Evolutionary conservation across 1,140 invertebrate species (phyloP).

Genomic region (Scaptomyza hsui): DNA sequence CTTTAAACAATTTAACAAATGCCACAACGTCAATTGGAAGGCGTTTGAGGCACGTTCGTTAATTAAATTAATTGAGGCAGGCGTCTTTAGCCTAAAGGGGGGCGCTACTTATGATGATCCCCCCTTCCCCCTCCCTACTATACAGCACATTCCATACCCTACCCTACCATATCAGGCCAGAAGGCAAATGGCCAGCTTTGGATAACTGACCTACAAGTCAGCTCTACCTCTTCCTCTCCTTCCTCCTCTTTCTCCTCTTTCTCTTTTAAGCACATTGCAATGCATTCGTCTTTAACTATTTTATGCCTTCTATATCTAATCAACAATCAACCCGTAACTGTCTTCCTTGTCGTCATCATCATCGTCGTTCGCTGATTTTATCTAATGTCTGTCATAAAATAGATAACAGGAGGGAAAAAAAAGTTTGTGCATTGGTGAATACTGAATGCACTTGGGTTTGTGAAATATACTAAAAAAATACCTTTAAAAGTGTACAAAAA

Average conservation of each 20-base stretch:
- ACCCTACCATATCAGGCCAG: not conserved
- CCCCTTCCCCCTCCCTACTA: not conserved
- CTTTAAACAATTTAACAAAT: constrained; percentile 54
- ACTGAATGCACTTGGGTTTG: constrained; percentile 6
- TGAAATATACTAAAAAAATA: not conserved
- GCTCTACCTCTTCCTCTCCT: not conserved
- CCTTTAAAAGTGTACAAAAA: too few relatives aligned
- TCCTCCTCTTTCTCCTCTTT: too few relatives aligned
- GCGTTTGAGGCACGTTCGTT: constrained; percentile 44
- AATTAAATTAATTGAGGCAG: constrained; percentile 50
- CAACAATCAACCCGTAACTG: constrained; percentile 28
- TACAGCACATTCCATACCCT: not conserved
- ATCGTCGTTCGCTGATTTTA: constrained; percentile 28
- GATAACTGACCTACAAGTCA: constrained; percentile 30
- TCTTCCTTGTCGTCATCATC: constrained; percentile 21
- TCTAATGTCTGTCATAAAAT: constrained; percentile 40
- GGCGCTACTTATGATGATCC: constrained; percentile 20
- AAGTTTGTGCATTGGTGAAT: not conserved
- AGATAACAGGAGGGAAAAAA: constrained; percentile 9
- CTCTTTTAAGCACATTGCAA: constrained; percentile 4
- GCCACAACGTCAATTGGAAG: constrained; percentile 45
- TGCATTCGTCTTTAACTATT: constrained; percentile 28
- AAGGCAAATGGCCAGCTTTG: constrained; percentile 12
- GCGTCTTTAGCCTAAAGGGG: constrained; percentile 26
- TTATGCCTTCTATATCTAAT: constrained; percentile 9